phyloP scores from a whole-genome alignment of 2,113 vertebrate genomes.

The Podocnemis expansa region DNA sequence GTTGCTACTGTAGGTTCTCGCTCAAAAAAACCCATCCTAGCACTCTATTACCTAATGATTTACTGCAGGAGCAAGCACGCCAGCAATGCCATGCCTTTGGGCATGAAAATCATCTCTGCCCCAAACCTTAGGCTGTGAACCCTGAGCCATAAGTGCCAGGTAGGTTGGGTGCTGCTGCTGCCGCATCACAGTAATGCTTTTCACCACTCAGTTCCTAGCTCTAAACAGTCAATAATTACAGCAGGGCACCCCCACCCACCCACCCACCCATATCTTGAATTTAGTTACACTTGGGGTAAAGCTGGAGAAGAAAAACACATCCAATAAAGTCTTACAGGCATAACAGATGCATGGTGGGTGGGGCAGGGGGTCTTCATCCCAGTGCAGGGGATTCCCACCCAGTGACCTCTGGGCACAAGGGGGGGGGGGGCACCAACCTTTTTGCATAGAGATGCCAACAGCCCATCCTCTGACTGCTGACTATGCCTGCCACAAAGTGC shows the following conservation, averaged over 20 bases:
- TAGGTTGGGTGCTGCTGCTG: neutral
- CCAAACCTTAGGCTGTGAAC: too few relatives aligned
- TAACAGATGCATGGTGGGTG: neutral
- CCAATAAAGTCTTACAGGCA: neutral
- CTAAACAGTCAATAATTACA: fast-evolving
- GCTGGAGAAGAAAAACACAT: neutral
- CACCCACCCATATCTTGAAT: fast-evolving
- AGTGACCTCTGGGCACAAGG: neutral
- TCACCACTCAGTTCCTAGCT: fast-evolving
- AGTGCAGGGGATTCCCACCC: neutral
- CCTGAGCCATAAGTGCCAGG: fast-evolving
- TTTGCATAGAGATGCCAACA: neutral
- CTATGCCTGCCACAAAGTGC: neutral
- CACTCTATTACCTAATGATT: neutral
- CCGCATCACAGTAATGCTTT: neutral
- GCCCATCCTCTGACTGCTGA: neutral
- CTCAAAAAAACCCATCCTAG: neutral
- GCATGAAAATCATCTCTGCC: fast-evolving
- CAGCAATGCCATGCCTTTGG: neutral
- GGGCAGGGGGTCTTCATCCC: neutral
- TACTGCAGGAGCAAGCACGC: fast-evolving
- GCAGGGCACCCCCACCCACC: too few relatives aligned
- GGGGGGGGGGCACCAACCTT: fast-evolving
- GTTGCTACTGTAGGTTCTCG: neutral
- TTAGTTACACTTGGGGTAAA: fast-evolving